phyloP scores from a whole-genome alignment of 1,140 invertebrate species.

The Brachionus koreanus region DNA sequence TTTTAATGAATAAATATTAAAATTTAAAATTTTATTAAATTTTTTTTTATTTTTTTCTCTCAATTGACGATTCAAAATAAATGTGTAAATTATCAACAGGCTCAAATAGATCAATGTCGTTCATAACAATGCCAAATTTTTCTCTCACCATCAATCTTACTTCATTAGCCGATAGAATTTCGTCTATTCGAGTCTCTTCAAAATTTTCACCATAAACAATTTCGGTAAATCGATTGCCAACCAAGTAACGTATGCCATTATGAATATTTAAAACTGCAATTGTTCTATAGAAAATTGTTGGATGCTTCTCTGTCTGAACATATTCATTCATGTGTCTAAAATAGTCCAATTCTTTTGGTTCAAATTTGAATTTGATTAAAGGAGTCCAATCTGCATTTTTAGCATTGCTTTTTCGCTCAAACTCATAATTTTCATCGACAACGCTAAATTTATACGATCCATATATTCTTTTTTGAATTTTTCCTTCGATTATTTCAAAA shows the following conservation, averaged over 20 bases:
- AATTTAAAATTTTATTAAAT: not conserved
- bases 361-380: slow-evolving; percentile 10
- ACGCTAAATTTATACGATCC: slow-evolving; percentile 10
- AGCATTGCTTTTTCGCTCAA: not conserved
- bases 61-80: slow-evolving; percentile 10
- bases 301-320: slow-evolving; percentile 41
- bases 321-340: slow-evolving; percentile 38
- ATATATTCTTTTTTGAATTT: not conserved
- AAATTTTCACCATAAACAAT: not conserved
- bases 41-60: not conserved
- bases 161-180: not conserved
- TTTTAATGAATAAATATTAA: not conserved
- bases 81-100: not conserved
- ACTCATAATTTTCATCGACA: not conserved
- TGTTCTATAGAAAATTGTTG: not conserved
- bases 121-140: not conserved
- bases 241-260: not conserved
- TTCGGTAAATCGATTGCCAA: slow-evolving; percentile 3
- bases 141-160: not conserved
- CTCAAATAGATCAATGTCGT: not conserved
- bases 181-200: not conserved
- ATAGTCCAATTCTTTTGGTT: slow-evolving; percentile 21
- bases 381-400: not conserved
- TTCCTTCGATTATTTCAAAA: not conserved
- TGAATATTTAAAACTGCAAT: not conserved